Evolutionary conservation across 2,888 invertebrate genomes (phyloP).

Genomic region (Thera britannica): DNA sequence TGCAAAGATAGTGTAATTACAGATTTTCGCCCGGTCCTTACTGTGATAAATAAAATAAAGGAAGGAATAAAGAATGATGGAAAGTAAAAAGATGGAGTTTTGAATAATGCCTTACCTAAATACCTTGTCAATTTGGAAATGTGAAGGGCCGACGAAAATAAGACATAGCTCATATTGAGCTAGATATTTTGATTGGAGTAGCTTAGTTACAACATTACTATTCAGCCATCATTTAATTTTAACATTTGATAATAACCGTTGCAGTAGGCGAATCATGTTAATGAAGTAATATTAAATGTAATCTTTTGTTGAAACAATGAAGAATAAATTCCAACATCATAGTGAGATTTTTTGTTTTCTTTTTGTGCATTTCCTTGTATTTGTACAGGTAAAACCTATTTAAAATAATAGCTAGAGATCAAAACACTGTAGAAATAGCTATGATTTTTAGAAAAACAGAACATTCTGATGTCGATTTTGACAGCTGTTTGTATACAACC

Average conservation of each 20-base stretch:
- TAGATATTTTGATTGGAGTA: slow-evolving; percentile 74
- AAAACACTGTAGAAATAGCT: neutral
- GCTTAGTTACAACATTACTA: slow-evolving; percentile 65
- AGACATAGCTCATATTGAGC: slow-evolving; percentile 82
- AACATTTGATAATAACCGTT: slow-evolving; percentile 68
- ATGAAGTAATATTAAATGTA: slow-evolving; percentile 65
- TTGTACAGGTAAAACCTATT: neutral
- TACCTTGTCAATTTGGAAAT: slow-evolving; percentile 67
- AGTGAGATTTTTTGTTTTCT: slow-evolving; percentile 58
- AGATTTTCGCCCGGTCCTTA: slow-evolving; percentile 83
- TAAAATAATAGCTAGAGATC: neutral
- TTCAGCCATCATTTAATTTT: slow-evolving; percentile 75
- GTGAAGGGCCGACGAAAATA: slow-evolving; percentile 76
- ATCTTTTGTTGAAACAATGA: slow-evolving; percentile 75
- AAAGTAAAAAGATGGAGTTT: slow-evolving; percentile 61
- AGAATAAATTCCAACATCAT: slow-evolving; percentile 80
- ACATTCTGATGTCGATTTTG: slow-evolving; percentile 10
- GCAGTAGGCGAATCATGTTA: slow-evolving; percentile 63
- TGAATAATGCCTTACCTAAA: slow-evolving; percentile 58
- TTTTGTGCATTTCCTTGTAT: slow-evolving; percentile 36
- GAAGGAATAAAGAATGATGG: slow-evolving; percentile 59
- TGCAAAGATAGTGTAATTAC: slow-evolving; percentile 79
- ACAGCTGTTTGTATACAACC: neutral
- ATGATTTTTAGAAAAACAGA: slow-evolving; percentile 2
- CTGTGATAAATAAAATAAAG: slow-evolving; percentile 75